Base-by-base conservation (phyloP, 2,113 vertebrate genomes). In the Phyllopteryx taeniolatus region DNA sequence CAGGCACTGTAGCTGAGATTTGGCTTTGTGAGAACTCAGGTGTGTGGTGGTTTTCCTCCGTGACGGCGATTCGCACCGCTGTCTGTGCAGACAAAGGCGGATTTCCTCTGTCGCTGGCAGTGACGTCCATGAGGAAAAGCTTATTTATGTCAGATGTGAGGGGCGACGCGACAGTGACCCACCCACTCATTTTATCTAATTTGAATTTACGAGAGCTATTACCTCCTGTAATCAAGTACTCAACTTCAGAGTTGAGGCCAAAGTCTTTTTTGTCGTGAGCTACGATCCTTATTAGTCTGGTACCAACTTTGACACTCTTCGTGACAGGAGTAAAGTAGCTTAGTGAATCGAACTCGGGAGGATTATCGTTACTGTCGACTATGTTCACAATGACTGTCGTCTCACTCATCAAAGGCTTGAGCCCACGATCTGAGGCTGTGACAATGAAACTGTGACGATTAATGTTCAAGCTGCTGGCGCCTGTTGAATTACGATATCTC, bases 371-470 rank as follows among this genome's bases (percentile, higher is more conserved):
- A 74, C 97, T 96, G 80, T 98, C 97, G 0, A 98, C 96, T 0
- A 94, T 68, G 69, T 97, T 97, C 71, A 99, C 92, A 59, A 97
- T 98, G 2, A 99, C 94, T 0, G 97, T 99, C 1, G 98, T 96
- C 91, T 99, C 97, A 0, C 97, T 99, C 84, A 97, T 90, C 35
- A 97, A 73, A 0, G 95, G 94, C 70, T 94, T 95, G 14, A 86
- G 86, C 1, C 96, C 96, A 62, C 97, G 78, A 75, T 99, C 98
- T 5, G 96, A 99, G 0, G 95, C 94, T 0, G 96, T 98, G 70
- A 99, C 96, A 0, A 99, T 94, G 83, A 99, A 99, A 85, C 97
- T 99, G 77, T 98, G 95, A 46, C 97, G 93, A 10, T 99, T 99
- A 65, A 98, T 93, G 78, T 98, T 96, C 66, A 92, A 92, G 63